Evolutionary conservation across 2,797 vertebrate genomes (phyloP).

Genomic region (Meriones psammophilus): DNA sequence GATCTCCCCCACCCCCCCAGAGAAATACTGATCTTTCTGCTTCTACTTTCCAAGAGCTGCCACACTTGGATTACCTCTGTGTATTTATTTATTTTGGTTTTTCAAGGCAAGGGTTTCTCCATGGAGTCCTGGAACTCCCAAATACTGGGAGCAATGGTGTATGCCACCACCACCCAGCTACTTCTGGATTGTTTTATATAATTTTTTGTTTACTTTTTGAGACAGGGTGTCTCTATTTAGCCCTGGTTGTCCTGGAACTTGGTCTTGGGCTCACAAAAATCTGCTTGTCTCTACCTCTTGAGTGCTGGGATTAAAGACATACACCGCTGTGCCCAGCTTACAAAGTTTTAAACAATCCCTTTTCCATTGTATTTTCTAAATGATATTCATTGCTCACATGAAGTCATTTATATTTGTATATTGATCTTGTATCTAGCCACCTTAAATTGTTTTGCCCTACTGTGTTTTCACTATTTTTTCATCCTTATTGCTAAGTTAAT

Average conservation of each 20-base stretch:
- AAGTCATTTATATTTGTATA: constrained; percentile 18
- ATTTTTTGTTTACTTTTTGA: background rate
- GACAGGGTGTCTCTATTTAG: background rate
- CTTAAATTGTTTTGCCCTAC: constrained; percentile 17
- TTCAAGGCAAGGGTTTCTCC: background rate
- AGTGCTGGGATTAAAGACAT: background rate
- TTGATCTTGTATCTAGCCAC: background rate
- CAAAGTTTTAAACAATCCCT: background rate
- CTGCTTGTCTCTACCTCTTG: background rate
- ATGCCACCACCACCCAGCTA: background rate
- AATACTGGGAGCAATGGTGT: background rate
- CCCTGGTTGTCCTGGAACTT: background rate
- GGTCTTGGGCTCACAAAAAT: background rate
- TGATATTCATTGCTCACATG: constrained; percentile 39
- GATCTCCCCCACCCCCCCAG: background rate
- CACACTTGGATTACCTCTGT: background rate
- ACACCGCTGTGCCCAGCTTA: background rate
- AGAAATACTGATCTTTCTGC: background rate
- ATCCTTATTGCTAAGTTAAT: constrained; percentile 50
- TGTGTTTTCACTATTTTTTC: constrained; percentile 23
- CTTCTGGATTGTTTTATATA: background rate
- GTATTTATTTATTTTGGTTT: background rate
- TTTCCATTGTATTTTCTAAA: constrained; percentile 27
- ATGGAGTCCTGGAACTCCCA: background rate
- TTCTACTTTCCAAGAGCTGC: background rate